Evolutionary conservation across 2,113 vertebrate genomes (phyloP), one percentile per base, ranked within the genome.

Genomic region (Stigmatopora nigra): DNA sequence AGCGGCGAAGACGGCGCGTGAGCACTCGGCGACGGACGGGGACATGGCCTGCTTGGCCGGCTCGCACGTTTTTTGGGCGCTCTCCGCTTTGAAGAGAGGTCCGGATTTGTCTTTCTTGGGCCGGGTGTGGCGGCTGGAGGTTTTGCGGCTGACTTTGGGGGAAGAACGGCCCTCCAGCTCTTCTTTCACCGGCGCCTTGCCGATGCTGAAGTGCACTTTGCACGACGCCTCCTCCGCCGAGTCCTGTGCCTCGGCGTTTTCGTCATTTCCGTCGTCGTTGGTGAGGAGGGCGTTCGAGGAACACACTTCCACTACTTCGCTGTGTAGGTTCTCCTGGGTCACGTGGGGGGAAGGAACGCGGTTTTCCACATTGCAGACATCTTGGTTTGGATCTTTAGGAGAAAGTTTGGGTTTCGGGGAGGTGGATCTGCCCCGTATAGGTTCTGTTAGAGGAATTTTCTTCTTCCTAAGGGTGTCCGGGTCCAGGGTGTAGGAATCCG

Each of bases 21-120:
- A 91, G 73, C 97, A 99, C 82, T 99, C 97, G 0, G 97, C 95
- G 45, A 98, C 97, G 0, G 95, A 98, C 1, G 97, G 97, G 0
- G 97, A 99, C 97, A 99, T 98, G 49, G 97, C 96, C 86, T 97
- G 95, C 62, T 99, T 99, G 79, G 94, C 93, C 5, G 97, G 95
- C 71, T 99, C 97, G 48, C 92, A 55, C n/a, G 92, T 69, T 70
- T 89, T 93, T 10, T 84, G 77, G 1, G 89, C 71, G 13, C 89
- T 88, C 70, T 99, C 95, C 2, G 91, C 91, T 85, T 97, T 98
- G 79, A 98, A 98, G 71, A 98, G 91, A 15, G 95, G 94, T 61
- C 90, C 92, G 0, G 95, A 93, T 84, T 98, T 99, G 72, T 98
- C 95, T 72, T 99, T 99, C 86, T 99, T 99, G 48, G 95, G 94